Evolutionary conservation across 2,888 invertebrate genomes (phyloP), one percentile per base, ranked within the genome.

Genomic region (Drosophila ezoana): DNA sequence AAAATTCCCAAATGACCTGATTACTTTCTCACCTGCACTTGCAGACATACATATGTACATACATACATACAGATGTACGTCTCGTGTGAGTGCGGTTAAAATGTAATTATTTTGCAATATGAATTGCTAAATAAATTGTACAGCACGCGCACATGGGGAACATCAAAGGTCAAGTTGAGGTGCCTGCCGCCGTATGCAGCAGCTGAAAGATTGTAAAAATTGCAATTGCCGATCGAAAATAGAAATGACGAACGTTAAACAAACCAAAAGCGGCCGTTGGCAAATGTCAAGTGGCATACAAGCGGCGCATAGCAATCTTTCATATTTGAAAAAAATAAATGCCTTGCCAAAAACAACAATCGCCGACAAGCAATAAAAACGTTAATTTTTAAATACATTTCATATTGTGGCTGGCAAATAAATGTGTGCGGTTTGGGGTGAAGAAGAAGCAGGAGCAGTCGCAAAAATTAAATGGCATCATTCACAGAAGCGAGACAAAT

Each of bases 221-320:
- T 54, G 51, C 75, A 70, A 59, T 78, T 59, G 45, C 20, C 45
- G 38, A 37, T 64, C 45, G 33, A 53, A 76, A 72, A 79, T 79
- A 67, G 79, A 75, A 66, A 75, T 77, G 70, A 76, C 63, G 65
- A 70, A 44, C 44, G 47, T 44, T 16, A 52, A 59, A 28, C 47
- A 35, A 35, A 44, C 52, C 62, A 60, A 51, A 63, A 57, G 13
- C 35, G 33, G 40, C 51, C 51, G 23, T 44, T 44, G 40, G 51
- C 62, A 74, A 81, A 73, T 76, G 72, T 80, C 77, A 80, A 78
- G 53, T 61, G 76, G 41, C 60, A 62, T 38, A 40, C 51, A 37
- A 58, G 18, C 14, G 11, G 14, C 45, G 20, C 33, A 35, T 41
- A n/a, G 14, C 18, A 18, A 44, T 32, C 33, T 45, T 20, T 49